These are phyloP conservation scores for Rhodeus uyekii DNA, from an alignment of 2,797 vertebrate species.

Conservation along the genomic window DNA sequence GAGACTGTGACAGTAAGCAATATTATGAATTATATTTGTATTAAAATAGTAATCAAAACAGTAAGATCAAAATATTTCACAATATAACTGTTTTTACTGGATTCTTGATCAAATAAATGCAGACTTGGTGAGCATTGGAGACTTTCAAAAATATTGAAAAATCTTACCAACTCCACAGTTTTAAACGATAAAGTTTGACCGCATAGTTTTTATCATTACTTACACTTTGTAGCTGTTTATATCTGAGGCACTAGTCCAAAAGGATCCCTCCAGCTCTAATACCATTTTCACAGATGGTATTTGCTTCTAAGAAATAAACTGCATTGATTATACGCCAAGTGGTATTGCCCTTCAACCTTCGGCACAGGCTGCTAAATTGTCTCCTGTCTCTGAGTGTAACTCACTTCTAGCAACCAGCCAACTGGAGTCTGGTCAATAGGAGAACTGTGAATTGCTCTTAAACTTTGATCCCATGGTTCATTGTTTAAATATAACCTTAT, in stretches of 20 bases:
- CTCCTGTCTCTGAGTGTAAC: slow-evolving; percentile 22
- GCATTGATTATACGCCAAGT: slow-evolving; percentile 41
- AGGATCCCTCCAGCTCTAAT: slow-evolving; percentile 9
- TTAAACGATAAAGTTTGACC: neutral
- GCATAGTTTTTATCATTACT: slow-evolving; percentile 4
- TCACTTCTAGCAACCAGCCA: slow-evolving; percentile 16
- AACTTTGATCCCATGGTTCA: neutral
- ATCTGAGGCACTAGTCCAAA: slow-evolving; percentile 12
- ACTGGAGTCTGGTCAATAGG: slow-evolving; percentile 27
- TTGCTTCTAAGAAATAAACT: slow-evolving; percentile 26
- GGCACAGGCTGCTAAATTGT: slow-evolving; percentile 33
- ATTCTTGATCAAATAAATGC: neutral
- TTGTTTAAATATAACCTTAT: slow-evolving; percentile 14
- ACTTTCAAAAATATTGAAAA: neutral
- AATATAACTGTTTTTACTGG: neutral
- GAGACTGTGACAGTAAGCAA: too few relatives aligned
- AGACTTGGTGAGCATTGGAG: neutral
- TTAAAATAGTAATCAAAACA: neutral
- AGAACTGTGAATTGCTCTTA: slow-evolving; percentile 6
- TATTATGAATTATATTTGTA: neutral
- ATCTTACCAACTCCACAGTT: neutral
- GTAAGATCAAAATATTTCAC: neutral
- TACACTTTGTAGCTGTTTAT: slow-evolving; percentile 1
- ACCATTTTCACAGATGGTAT: slow-evolving; percentile 7
- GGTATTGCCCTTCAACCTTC: slow-evolving; percentile 33